Base-by-base conservation (phyloP, 2,888 invertebrate genomes). In the Caenorhabditis japonica region DNA sequence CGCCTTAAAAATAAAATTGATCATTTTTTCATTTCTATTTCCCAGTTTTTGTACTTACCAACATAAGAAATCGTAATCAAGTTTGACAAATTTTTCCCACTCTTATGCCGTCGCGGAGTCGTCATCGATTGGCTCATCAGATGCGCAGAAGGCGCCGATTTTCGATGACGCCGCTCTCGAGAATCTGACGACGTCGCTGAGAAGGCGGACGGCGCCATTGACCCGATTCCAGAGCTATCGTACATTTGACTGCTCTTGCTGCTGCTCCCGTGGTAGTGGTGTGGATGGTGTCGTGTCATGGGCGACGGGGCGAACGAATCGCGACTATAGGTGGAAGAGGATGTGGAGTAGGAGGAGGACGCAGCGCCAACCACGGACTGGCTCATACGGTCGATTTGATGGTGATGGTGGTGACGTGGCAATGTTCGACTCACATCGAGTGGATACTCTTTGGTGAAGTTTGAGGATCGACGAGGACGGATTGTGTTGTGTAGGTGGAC, bases 161-260 rank as follows among this genome's bases (percentile, higher is more conserved):
- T 47, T 13, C 64, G 58, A 30, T 66, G 52, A 41, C 30, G 17
- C 15, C 43, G 7, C 8, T 33, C 17, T 15, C 13, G 41, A 12
- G 49, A 64, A 53, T 61, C 59, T 17, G 69, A 58, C 13, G 72
- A 60, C 38, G 64, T 53, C 7, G 61, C 71, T 4, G 76, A 76
- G 46, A 75, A 75, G 1, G 73, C 70, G 3, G 77, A 78, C 13
- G 80, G 80, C 4, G 80, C 80, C 69, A 73, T 77, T 3, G 77
- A 77, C 5, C 75, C 77, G 13, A 78, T 76, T 25, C 77, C 77
- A 15, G 77, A 77, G 3, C 76, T 76, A 43, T 80, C 77, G 39
- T 78, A 80, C 59, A 64, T 56, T 19, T 75, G 70, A 44, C 62
- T 62, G 1, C 56, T 56, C n/a, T 66, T 66, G 36, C 52, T 53